Base-by-base conservation (phyloP, 2,797 vertebrate genomes). In the Mergus octosetaceus region DNA sequence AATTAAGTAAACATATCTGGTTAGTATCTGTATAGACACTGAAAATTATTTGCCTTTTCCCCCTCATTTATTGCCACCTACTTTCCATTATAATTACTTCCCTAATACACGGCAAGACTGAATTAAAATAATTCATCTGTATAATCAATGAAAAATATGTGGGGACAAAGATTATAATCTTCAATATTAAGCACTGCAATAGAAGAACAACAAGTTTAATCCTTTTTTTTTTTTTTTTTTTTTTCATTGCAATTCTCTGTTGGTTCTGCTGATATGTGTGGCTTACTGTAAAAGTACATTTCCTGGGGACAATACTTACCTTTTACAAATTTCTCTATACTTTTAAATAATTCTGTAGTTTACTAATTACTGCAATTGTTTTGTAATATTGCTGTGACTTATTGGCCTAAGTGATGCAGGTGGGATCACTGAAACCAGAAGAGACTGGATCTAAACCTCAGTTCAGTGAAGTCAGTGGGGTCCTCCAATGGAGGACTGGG, bases 1-100 rank as follows among this genome's bases (percentile, higher is more conserved):
- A 96, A 97, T 97, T 96, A 96, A 96, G 65, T 96, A 96, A 97
- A 94, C 87, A 91, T 96, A 38, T 94, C 78, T 54, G 83, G 43
- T 95, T 96, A 93, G 47, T 92, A 80, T 96, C 76, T 96, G 69
- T 92, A 95, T 94, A 85, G 82, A 70, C 62, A 81, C 9, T 53
- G 53, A 93, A 95, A 66, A 94, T 90, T 54, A 86, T 76, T 78
- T 91, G 76, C 43, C 32, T 95, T 95, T 90, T 62, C 60, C 56
- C 41, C 38, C 45, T 94, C 60, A 91, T 94, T 97, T 97, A 61
- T 94, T 93, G 43, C 27, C 68, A 43, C 75, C 47, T 90, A 38
- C 34, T 89, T 91, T 95, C 73, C 90, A 19, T 91, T 95, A 84
- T 92, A 92, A 96, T 94, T 93, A 86, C 38, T 89, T 95, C 54